phyloP scores from a whole-genome alignment of 2,113 vertebrate species.

The Phalacrocorax brasilianus region DNA sequence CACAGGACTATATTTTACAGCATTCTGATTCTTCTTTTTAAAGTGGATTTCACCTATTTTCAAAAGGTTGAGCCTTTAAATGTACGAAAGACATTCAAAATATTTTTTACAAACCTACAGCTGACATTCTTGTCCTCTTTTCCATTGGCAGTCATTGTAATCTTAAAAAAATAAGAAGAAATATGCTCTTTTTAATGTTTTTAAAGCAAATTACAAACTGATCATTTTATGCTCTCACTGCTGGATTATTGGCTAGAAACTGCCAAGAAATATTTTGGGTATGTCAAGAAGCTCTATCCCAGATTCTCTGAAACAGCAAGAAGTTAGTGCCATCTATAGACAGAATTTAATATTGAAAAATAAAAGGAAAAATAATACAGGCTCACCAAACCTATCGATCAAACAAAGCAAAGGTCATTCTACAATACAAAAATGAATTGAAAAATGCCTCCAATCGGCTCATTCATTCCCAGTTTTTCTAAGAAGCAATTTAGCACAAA shows the following conservation, averaged over 20 bases:
- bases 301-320: constrained; percentile 19
- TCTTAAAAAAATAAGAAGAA: not conserved
- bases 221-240: not conserved
- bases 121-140: not conserved
- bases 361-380: not conserved
- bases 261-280: not conserved
- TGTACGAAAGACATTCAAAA: not conserved
- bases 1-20: not conserved
- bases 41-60: not conserved
- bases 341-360: not conserved
- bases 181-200: not conserved
- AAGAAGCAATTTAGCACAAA: not conserved
- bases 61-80: not conserved
- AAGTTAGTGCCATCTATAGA: constrained; percentile 61
- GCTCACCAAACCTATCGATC: not conserved
- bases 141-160: not conserved
- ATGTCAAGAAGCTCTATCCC: not conserved
- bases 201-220: not conserved
- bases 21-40: not conserved
- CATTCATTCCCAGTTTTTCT: not conserved
- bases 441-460: not conserved
- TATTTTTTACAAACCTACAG: not conserved
- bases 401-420: not conserved
- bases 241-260: not conserved
- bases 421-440: not conserved